Evolutionary conservation across 2,113 vertebrate species (phyloP).

Genomic region (Ceratotherium simum): DNA sequence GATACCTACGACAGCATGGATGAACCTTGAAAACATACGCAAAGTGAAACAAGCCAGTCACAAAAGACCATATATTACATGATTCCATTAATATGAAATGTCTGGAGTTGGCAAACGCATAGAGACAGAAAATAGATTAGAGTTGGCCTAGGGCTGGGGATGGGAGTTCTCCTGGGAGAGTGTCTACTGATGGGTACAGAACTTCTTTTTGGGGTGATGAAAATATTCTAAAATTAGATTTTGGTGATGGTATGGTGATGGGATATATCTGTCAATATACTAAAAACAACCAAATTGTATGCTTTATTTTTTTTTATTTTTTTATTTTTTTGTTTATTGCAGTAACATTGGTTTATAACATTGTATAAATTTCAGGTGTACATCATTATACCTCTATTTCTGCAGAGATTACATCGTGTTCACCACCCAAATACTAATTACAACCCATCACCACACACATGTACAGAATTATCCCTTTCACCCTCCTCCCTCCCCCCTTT

Average conservation of each 20-base stretch:
- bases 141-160: background rate
- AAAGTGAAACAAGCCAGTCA: background rate
- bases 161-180: background rate
- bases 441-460: no score
- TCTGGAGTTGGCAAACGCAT: background rate
- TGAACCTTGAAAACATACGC: background rate
- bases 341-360: no score
- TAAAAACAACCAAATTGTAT: background rate
- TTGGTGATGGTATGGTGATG: background rate
- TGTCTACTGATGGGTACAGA: background rate
- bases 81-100: background rate
- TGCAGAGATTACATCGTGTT: no score
- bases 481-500: no score
- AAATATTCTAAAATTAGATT: background rate
- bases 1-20: no score
- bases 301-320: background rate
- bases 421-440: no score
- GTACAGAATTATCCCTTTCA: no score
- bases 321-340: no score
- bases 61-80: background rate
- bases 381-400: no score
- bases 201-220: background rate
- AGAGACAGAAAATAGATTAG: background rate
- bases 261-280: background rate
- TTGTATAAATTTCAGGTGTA: no score